Conservation (phyloP, 2,113 vertebrate genomes). For the Heterochromis multidens region DNA sequence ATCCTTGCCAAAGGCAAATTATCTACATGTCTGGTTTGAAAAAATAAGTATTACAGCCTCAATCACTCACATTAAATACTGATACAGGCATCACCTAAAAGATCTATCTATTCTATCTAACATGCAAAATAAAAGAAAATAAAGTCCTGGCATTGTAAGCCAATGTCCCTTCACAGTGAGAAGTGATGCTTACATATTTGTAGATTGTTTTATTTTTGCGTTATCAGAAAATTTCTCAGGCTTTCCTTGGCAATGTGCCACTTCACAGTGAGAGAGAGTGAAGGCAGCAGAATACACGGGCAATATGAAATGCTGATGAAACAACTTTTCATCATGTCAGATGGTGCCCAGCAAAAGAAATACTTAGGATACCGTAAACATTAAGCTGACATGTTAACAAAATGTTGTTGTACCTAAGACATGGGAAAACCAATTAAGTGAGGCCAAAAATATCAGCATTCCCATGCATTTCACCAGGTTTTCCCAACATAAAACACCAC, state of each 20-base stretch:
- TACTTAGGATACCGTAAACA: constrained; percentile 17
- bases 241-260: constrained; percentile 37
- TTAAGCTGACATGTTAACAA: constrained; percentile 26
- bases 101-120: background rate
- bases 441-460: background rate
- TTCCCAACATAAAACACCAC: background rate
- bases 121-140: background rate
- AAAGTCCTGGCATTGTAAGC: background rate
- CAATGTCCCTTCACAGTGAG: background rate
- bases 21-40: background rate
- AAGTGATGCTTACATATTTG: constrained; percentile 12
- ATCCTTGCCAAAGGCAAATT: background rate
- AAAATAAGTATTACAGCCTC: background rate
- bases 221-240: constrained; percentile 67
- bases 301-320: constrained; percentile 30
- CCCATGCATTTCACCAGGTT: background rate
- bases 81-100: background rate
- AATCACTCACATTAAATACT: background rate
- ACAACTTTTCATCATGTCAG: constrained; percentile 48
- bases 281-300: constrained; percentile 24
- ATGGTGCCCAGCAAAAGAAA: constrained; percentile 12
- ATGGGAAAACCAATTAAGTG: constrained; percentile 24
- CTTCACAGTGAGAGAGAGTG: constrained; percentile 16
- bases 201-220: constrained; percentile 46
- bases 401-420: constrained; percentile 1